Base-by-base conservation (phyloP, 2,888 invertebrate species). In the Trissolcus brochymenae region DNA sequence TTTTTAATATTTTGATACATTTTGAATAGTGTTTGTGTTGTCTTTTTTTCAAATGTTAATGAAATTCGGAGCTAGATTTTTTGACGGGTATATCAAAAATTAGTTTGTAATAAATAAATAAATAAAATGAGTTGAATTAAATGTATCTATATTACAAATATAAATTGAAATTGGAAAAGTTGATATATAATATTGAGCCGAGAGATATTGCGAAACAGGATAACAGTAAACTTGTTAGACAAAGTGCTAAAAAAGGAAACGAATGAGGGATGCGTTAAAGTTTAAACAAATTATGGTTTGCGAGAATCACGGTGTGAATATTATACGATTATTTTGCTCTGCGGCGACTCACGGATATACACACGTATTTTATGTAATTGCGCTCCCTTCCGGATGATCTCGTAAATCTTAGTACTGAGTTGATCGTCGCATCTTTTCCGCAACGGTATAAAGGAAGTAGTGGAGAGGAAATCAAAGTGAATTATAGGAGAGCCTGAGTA, bases 331-430 rank as follows among this genome's bases (percentile, higher is more conserved):
- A 57, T 68, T 74, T 62, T 51, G 62, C 53, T 59, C 16, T 50
- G 50, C 57, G 51, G 57, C 62, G 50, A 57, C 67, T 14, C 13
- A 17, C 14, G 29, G 62, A 64, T 59, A 54, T 79, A 80, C 80
- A 79, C 77, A 72, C 80, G 81, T 80, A 67, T 78, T 78, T 81
- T 76, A 76, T 75, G 79, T 81, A 82, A 84, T 83, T 80, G 80
- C 65, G 72, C 81, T 80, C 79, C 50, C 81, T 81, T 82, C 76
- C 76, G 79, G 78, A 35, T 73, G 80, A 80, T 81, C 82, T 82
- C 81, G 81, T 83, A 83, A 82, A 84, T 84, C 81, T 77, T 81
- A 65, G 76, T 80, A 78, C 56, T 25, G 75, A 76, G 59, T 61
- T 72, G 75, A 75, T 78, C 72, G 71, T 66, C 71, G 72, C 72